Conservation (phyloP, 1,140 invertebrate species). For the Aradophagus sp. region DNA sequence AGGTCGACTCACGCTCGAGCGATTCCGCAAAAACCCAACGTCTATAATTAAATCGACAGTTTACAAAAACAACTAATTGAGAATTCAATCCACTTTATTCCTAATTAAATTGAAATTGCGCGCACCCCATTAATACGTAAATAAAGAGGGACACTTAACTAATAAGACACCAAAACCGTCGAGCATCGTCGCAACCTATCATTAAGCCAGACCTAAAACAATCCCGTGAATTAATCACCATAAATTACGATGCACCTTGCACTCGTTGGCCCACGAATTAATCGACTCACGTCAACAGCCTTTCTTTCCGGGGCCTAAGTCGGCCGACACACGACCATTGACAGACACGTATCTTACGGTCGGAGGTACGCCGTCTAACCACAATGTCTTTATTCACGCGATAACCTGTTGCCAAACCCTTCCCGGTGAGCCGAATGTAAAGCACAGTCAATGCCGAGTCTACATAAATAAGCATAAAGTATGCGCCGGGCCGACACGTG, state of each 20-base stretch:
- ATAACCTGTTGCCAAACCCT: conserved; percentile 57
- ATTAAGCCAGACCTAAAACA: background rate
- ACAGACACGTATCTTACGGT: conserved; percentile 45
- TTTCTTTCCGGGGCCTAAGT: conserved; percentile 17
- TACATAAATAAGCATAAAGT: conserved; percentile 70
- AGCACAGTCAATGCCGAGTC: conserved; percentile 60
- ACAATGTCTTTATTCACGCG: conserved; percentile 60
- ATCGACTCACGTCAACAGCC: conserved; percentile 20
- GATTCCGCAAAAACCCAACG: no score
- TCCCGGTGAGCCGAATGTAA: conserved; percentile 60
- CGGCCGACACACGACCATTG: conserved; percentile 53
- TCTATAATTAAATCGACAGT: no score
- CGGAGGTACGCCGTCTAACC: conserved; percentile 39
- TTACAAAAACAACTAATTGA: no score
- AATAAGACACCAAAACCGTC: no score
- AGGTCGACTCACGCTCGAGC: no score
- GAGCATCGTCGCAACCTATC: background rate
- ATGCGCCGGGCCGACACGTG: conserved; percentile 60
- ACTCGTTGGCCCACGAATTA: conserved; percentile 15
- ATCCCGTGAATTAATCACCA: conserved; percentile 6
- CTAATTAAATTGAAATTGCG: no score
- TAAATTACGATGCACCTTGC: conserved; percentile 23
- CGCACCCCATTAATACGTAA: no score
- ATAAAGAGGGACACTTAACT: no score
- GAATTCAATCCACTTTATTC: no score